Evolutionary conservation across 2,888 invertebrate species (phyloP), one percentile per base, ranked within the genome.

Genomic region (Pristionchus entomophagus): DNA sequence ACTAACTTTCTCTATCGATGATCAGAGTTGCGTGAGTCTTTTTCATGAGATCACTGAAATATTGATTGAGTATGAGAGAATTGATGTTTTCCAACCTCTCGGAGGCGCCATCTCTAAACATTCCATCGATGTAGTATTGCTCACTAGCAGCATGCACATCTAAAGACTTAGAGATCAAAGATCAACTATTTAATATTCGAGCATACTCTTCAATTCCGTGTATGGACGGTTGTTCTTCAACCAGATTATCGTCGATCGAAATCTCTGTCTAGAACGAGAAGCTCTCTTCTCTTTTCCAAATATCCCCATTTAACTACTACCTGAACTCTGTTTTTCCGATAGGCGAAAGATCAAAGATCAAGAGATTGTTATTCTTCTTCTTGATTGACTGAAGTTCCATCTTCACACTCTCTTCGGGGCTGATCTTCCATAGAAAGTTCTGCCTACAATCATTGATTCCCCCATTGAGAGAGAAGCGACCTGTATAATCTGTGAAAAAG

Each of bases 371-470:
- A 26, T 8, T 73, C 14, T 45, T n/a, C 10, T 26, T 26, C 45
- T 45, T 14, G 45, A 14, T 45, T 41, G 8, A 8, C 26, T 26
- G 22, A 22, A 73, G 12, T 45, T 73, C 73, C 41, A 10, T 45
- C 41, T 69, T 38, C 73, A 73, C 10, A n/a, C 26, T 19, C 41
- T 73, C 41, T 26, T 73, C 45, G n/a, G 38, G n/a, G 22, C n/a
- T 73, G 41, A 73, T 26, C 14, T 41, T 73, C 73, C 73, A 73
- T 12, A 73, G 45, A 41, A 73, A 73, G 41, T 73, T 73, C 41
- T 73, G 73, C 73, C 73, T 73, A 73, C 73, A 73, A 69, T 65
- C 65, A 73, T 41, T n/a, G n/a, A n/a, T n/a, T 41, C n/a, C 45
- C n/a, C 45, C 12, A 41, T 45, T 41, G 14, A 10, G 41, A 26